Base-by-base conservation (phyloP, 2,888 invertebrate genomes). In the Pogonocherus hispidulus region DNA sequence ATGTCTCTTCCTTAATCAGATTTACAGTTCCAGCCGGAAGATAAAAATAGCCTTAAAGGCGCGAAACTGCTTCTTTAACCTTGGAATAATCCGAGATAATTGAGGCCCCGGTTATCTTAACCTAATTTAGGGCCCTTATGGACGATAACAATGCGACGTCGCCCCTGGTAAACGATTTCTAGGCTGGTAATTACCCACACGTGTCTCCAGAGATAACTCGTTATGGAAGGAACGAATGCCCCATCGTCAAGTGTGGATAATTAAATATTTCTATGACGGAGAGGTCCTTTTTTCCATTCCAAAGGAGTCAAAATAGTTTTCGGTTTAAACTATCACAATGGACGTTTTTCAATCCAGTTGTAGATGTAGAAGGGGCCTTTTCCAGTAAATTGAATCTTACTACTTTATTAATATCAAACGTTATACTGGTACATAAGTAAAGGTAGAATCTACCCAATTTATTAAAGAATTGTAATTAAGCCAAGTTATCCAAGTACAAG, bases 41-140 rank as follows among this genome's bases (percentile, higher is more conserved):
- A 32, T 32, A 32, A 32, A 32, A 32, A 32, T 11, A 8, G 32
- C 8, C 11, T 32, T 11, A 11, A 11, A 32, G 9, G 9, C 9
- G 32, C 32, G 32, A 32, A 32, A 32, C 11, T 32, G 32, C 32
- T 32, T 32, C 8, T 16, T 9, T 41, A n/a, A n/a, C n/a, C 14
- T 14, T n/a, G 41, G 16, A 41, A 41, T 41, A 14, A 41, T 41
- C 16, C 14, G 14, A 41, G 41, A 41, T 41, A 41, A 41, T 41
- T 41, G 41, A 14, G 16, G 41, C 41, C 41, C 41, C 41, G 41
- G 41, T 41, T 41, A 41, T 41, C 41, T 41, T 41, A 41, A 41
- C 16, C 41, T 41, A 41, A 41, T 41, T 41, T 41, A 41, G 41
- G 16, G 41, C n/a, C 41, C 16, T 41, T 41, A 41, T 16, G 41